A percentile compares a stretch with the other conserved stretches of the same genome.
These are phyloP conservation scores for Drosophila lacicola DNA, from an alignment of 2,888 invertebrate species.

Conservation along the genomic window DNA sequence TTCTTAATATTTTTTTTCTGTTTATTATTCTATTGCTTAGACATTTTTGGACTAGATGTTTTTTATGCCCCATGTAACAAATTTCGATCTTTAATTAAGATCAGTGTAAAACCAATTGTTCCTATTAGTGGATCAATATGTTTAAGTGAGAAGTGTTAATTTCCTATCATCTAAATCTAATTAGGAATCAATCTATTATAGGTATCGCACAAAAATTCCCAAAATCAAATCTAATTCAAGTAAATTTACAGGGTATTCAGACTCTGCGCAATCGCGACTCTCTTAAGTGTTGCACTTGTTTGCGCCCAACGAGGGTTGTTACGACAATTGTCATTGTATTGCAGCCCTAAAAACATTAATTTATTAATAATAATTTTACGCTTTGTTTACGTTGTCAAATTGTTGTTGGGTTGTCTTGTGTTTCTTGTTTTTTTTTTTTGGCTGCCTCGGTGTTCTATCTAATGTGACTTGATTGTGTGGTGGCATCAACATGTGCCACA, in stretches of 20 bases:
- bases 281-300: conserved; percentile 67
- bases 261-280: conserved; percentile 3
- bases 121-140: too few species aligned
- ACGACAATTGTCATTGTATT: conserved; percentile 59
- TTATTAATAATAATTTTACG: conserved; percentile 81
- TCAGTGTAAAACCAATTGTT: too few species aligned
- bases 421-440: conserved; percentile 8
- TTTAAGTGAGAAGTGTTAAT: too few species aligned
- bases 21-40: too few species aligned
- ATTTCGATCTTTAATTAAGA: too few species aligned
- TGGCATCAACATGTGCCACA: conserved; percentile 59
- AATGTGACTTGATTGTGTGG: conserved; percentile 57
- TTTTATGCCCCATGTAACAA: too few species aligned
- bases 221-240: too few species aligned
- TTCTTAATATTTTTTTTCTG: too few species aligned
- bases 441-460: conserved; percentile 13
- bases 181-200: too few species aligned
- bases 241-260: conserved; percentile 17
- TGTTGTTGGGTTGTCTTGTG: conserved; percentile 53
- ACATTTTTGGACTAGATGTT: too few species aligned
- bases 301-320: conserved; percentile 54
- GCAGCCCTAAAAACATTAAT: conserved; percentile 35
- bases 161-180: too few species aligned
- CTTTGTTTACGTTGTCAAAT: conserved; percentile 75
- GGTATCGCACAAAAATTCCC: too few species aligned